A percentile compares a stretch with the other conserved stretches of the same genome.
Conservation (phyloP, 2,113 vertebrate genomes). For the Salminus brasiliensis region DNA sequence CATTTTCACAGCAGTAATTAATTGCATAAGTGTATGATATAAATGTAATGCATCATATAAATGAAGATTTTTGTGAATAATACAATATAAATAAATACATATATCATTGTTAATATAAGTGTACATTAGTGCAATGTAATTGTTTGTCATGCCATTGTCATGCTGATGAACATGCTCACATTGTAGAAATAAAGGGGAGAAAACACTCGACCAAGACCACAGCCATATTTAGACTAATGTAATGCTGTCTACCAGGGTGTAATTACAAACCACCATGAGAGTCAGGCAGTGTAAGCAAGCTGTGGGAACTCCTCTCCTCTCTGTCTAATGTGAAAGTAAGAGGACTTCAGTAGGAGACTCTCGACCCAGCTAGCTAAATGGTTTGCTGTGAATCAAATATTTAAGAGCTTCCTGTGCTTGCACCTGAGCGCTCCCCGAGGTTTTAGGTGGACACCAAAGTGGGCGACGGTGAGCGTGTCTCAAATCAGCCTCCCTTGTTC, state of each 20-base stretch:
- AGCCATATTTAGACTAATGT: slow-evolving; percentile 44
- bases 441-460: too few species aligned
- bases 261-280: slow-evolving; percentile 54
- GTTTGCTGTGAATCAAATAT: background rate
- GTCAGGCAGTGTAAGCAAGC: slow-evolving; percentile 27
- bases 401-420: background rate
- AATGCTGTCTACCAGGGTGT: slow-evolving; percentile 44
- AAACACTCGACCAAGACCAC: slow-evolving; percentile 32
- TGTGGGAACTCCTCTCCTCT: slow-evolving; percentile 25
- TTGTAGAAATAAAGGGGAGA: slow-evolving; percentile 17
- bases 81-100: too few species aligned
- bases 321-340: slow-evolving; percentile 37
- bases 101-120: too few species aligned
- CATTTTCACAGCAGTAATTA: too few species aligned
- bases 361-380: background rate
- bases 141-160: background rate
- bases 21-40: too few species aligned
- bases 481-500: background rate
- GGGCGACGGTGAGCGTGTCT: background rate
- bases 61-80: too few species aligned
- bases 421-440: background rate
- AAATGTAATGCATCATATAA: too few species aligned
- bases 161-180: background rate
- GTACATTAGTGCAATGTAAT: background rate
- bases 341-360: slow-evolving; percentile 12